Evolutionary conservation across 2,888 invertebrate genomes (phyloP).

Genomic region (Ochropacha duplaris): DNA sequence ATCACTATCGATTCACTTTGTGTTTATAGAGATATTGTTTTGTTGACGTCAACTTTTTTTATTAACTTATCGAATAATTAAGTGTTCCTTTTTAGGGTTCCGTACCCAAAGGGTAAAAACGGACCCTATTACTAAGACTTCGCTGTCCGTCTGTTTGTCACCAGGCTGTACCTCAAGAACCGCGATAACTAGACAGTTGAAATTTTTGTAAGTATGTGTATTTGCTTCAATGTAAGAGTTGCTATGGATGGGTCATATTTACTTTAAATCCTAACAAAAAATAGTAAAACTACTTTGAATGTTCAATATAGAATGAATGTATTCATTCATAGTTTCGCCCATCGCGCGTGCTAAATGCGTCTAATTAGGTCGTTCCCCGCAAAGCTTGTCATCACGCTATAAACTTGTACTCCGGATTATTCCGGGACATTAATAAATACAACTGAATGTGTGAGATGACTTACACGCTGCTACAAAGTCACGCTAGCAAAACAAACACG

Average conservation of each 20-base stretch:
- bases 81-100: too few species aligned
- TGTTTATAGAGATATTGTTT: not conserved
- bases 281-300: not conserved
- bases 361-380: constrained; percentile 7
- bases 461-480: not conserved
- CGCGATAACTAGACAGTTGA: too few species aligned
- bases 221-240: too few species aligned
- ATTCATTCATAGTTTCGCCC: not conserved
- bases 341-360: constrained; percentile 2
- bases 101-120: too few species aligned
- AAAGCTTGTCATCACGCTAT: constrained; percentile 1
- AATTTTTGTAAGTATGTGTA: too few species aligned
- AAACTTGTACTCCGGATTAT: not conserved
- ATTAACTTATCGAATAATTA: not conserved
- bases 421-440: not conserved
- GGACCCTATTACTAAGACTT: too few species aligned
- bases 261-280: too few species aligned
- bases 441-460: not conserved
- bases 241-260: too few species aligned
- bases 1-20: constrained; percentile 25
- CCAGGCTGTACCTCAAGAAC: too few species aligned
- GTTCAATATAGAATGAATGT: not conserved
- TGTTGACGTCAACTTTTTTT: not conserved
- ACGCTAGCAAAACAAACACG: not conserved
- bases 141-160: too few species aligned